Evolutionary conservation across 2,888 invertebrate genomes (phyloP).

Genomic region (Choreutis nemorana): DNA sequence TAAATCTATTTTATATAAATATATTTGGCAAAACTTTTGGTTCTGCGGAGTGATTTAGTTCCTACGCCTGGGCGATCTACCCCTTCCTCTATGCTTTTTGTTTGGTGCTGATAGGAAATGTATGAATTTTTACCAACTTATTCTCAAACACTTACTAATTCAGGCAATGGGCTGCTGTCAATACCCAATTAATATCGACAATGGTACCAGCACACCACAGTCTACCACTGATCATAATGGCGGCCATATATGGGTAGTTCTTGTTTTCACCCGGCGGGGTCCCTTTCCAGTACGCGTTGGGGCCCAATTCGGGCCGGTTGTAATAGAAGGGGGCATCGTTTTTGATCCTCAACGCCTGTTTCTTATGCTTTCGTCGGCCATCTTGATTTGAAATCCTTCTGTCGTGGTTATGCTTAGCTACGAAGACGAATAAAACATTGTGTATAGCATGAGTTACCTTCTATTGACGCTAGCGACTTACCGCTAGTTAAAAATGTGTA

Average conservation of each 20-base stretch:
- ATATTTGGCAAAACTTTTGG: too few relatives aligned
- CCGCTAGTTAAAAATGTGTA: too few relatives aligned
- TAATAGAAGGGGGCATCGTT: conserved; percentile 19
- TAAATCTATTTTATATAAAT: too few relatives aligned
- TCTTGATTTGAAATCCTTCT: background rate
- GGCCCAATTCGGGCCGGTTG: conserved; percentile 17
- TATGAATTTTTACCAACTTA: background rate
- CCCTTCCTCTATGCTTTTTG: too few relatives aligned
- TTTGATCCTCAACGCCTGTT: conserved; percentile 19
- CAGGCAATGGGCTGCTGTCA: conserved; percentile 54
- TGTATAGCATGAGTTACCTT: too few relatives aligned
- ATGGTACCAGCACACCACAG: conserved; percentile 53
- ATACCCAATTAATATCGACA: conserved; percentile 48
- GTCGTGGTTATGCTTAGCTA: background rate
- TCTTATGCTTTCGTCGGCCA: conserved; percentile 1
- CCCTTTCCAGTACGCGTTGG: too few relatives aligned
- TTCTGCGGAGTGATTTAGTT: too few relatives aligned
- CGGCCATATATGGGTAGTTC: conserved; percentile 51
- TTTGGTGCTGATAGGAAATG: too few relatives aligned
- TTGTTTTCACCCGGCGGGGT: conserved; percentile 32
- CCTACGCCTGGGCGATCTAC: too few relatives aligned
- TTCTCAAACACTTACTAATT: conserved; percentile 39
- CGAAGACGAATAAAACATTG: too few relatives aligned
- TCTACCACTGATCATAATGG: conserved; percentile 46
- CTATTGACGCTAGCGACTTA: too few relatives aligned